Conservation (phyloP, 2,888 invertebrate genomes). For the Anoncus sp. region DNA sequence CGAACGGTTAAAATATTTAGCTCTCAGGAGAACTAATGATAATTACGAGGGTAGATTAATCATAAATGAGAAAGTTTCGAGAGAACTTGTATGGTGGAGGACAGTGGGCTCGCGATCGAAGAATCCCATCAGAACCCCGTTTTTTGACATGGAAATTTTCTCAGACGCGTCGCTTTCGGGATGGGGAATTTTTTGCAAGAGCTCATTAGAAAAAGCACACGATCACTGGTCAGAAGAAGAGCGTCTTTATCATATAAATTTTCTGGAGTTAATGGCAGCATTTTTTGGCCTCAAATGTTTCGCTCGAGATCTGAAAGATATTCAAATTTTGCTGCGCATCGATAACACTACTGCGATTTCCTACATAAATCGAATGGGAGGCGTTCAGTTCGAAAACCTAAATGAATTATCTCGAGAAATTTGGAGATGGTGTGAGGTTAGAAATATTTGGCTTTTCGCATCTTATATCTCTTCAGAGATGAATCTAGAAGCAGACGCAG, state of each 20-base stretch:
- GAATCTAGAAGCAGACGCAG: conserved; percentile 25
- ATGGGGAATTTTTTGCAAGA: conserved; percentile 26
- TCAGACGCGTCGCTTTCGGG: conserved; percentile 49
- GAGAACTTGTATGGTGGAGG: conserved; percentile 37
- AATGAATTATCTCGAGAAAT: conserved; percentile 29
- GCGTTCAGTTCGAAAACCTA: conserved; percentile 36
- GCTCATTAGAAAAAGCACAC: not conserved
- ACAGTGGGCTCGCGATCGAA: conserved; percentile 13
- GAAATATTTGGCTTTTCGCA: conserved; percentile 30
- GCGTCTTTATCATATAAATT: conserved; percentile 5
- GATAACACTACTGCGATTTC: conserved; percentile 62
- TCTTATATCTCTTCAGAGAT: conserved; percentile 30
- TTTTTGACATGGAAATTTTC: conserved; percentile 45
- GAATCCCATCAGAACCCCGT: conserved; percentile 26
- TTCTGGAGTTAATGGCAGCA: conserved; percentile 21
- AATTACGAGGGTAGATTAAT: conserved; percentile 22
- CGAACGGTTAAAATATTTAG: conserved; percentile 26
- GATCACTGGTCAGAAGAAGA: conserved; percentile 27
- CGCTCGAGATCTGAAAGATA: conserved; percentile 22
- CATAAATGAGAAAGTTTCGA: not conserved
- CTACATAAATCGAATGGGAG: too few species aligned
- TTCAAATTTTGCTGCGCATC: conserved; percentile 54
- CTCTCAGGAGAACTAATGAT: not conserved
- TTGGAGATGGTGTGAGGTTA: conserved; percentile 53
- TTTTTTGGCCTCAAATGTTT: conserved; percentile 54